Evolutionary conservation across 2,797 vertebrate genomes (phyloP), one percentile per base, ranked within the genome.

Genomic region (Acipenser ruthenus): DNA sequence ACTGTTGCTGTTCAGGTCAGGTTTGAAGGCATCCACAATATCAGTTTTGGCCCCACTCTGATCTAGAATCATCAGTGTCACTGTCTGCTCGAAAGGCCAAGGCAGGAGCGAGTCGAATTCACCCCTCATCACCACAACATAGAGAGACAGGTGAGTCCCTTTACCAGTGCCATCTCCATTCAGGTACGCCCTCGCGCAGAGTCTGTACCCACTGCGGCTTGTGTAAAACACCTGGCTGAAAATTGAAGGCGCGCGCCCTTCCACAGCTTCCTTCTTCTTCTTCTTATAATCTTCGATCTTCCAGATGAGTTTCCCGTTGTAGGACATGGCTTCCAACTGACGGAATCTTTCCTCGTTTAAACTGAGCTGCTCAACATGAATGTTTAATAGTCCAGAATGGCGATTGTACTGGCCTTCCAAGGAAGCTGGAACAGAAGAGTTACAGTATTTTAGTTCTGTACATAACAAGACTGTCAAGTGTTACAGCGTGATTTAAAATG

Each of bases 11-110:
- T 75, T 74, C 4, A 84, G 83, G 71, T 95, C 92, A 0, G 94
- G 90, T 68, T 82, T 93, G 74, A 96, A 96, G 75, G 88, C 90
- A 61, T 87, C 87, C 51, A 79, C 71, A 0, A 87, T 77, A 73
- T 95, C 91, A 77, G 92, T 92, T 64, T 85, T 88, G 62, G 88
- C 84, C 6, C 90, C 86, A 0, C 93, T 93, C 77, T 96, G 94
- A 74, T 96, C 94, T 80, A 96, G 75, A 71, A 96, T 80, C 68
- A 90, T 91, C 55, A 96, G 83, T 0, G 90, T 88, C 66, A 96
- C 90, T 60, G 90, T 88, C 75, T 94, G 94, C 74, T 73, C 89
- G 81, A 96, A 96, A 0, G 94, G 94, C 94, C 94, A 96, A 0
- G 86, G 85, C 53, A 96, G 72, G 7, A 96, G 82, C 0, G 93